Evolutionary conservation across 2,113 vertebrate species (phyloP), one percentile per base, ranked within the genome.

Genomic region (Microtus ochrogaster): DNA sequence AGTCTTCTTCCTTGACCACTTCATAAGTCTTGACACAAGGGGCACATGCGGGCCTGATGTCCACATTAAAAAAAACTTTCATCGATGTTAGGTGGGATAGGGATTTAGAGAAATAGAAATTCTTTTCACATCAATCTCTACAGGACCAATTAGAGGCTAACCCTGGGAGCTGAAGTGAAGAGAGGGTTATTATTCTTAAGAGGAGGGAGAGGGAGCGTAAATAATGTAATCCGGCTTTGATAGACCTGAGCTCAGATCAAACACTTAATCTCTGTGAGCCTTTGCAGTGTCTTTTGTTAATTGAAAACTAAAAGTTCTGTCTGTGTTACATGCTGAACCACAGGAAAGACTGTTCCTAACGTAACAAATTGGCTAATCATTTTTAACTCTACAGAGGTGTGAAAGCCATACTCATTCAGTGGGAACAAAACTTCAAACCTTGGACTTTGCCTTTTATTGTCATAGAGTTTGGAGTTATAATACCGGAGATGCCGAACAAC

Each of bases 1-100:
- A 95, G 49, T 47, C 17, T 92, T 94, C 58, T 91, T 52, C 82
- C 77, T 78, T 96, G 83, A 92, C 44, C n/a, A 78, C 39, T 94
- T 77, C 76, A 74, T 68, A 79, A 84, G 65, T 19, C 28, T 93
- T 73, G 88, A 96, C 91, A 93, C 55, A 85, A 85, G 47, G 58
- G 83, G 36, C 55, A 22, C 78, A 65, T 74, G 70, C 68, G 83
- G 78, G 58, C 77, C 88, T n/a, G 8, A 6, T 41, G 26, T 92
- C 73, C 21, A 24, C 36, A 66, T 26, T 16, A 16, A 55, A 55
- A 89, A 76, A 83, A 86, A 36, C 47, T 87, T 77, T 77, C 33
- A 68, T 91, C 74, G 36, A 36, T n/a, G 44, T 36, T 41, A 5
- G 39, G 47, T 52, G 33, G 61, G 72, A 28, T 73, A 36, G 28